These are phyloP conservation scores for Mobula hypostoma DNA, from an alignment of 2,113 vertebrate species.

Conservation along the genomic window DNA sequence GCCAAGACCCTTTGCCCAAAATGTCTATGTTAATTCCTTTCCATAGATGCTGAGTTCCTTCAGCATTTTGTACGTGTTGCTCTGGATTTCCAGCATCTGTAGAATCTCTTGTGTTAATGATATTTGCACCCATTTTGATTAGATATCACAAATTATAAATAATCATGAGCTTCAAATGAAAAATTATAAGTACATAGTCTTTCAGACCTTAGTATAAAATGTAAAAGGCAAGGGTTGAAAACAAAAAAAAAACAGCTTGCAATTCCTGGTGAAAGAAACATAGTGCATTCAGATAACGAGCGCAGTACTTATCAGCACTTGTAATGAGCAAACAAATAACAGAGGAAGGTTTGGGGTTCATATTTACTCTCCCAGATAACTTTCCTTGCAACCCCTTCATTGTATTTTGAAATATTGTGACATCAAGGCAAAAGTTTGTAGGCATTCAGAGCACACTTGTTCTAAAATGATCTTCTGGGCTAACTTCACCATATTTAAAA, in stretches of 20 bases:
- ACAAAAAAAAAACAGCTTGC: conserved; percentile 12
- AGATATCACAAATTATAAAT: neutral
- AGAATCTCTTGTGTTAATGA: no score
- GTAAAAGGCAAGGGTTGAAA: conserved; percentile 18
- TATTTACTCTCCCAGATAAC: conserved; percentile 32
- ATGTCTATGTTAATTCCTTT: no score
- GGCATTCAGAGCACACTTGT: neutral
- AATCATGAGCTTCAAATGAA: neutral
- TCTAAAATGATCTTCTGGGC: neutral
- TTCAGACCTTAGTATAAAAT: conserved; percentile 22
- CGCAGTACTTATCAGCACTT: conserved; percentile 64
- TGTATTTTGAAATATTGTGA: conserved; percentile 31
- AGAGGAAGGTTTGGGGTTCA: conserved; percentile 27
- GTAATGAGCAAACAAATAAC: conserved; percentile 64
- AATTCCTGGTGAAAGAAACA: conserved; percentile 57
- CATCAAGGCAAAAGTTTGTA: conserved; percentile 28
- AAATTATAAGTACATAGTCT: neutral
- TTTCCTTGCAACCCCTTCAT: conserved; percentile 11
- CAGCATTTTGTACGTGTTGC: no score
- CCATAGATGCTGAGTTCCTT: no score
- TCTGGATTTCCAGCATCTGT: no score
- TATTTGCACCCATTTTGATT: neutral
- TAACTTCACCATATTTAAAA: neutral
- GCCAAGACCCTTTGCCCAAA: no score
- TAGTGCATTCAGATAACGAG: conserved; percentile 67